Conservation (phyloP, 2,888 invertebrate species). For the Anthophora plumipes region DNA sequence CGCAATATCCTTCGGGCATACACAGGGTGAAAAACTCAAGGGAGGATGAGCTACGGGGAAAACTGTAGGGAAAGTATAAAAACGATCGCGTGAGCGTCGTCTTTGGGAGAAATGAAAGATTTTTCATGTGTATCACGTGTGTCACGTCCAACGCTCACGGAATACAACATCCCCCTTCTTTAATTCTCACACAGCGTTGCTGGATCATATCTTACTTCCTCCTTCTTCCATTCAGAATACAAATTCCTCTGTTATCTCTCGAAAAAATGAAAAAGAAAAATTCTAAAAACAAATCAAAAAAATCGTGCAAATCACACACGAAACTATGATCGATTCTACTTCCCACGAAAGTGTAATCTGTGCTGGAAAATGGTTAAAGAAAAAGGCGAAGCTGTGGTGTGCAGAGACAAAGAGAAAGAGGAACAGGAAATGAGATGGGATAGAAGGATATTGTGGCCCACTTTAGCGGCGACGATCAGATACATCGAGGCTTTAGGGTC, state of each 20-base stretch:
- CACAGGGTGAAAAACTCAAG: constrained; percentile 26
- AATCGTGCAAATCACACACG: constrained; percentile 32
- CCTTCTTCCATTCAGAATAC: background rate
- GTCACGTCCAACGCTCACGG: constrained; percentile 12
- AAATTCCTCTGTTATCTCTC: background rate
- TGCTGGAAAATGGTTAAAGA: constrained; percentile 7
- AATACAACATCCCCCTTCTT: background rate
- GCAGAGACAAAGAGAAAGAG: constrained; percentile 26
- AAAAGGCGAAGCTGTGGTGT: background rate
- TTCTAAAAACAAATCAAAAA: background rate
- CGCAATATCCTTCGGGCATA: constrained; percentile 53
- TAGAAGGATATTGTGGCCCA: constrained; percentile 56
- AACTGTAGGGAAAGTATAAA: constrained; percentile 1
- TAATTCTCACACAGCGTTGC: background rate
- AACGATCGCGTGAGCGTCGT: constrained; percentile 3
- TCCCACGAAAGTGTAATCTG: constrained; percentile 5
- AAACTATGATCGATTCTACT: constrained; percentile 20
- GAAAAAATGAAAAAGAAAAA: constrained; percentile 9
- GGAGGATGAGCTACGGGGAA: constrained; percentile 7
- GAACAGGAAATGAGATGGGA: constrained; percentile 63
- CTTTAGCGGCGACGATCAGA: constrained; percentile 66
- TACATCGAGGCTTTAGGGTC: constrained; percentile 60
- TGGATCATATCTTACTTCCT: background rate
- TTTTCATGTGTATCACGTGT: background rate
- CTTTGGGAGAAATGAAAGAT: background rate